Base-by-base conservation (phyloP, 2,113 vertebrate genomes). In the Periophthalmus modestus region DNA sequence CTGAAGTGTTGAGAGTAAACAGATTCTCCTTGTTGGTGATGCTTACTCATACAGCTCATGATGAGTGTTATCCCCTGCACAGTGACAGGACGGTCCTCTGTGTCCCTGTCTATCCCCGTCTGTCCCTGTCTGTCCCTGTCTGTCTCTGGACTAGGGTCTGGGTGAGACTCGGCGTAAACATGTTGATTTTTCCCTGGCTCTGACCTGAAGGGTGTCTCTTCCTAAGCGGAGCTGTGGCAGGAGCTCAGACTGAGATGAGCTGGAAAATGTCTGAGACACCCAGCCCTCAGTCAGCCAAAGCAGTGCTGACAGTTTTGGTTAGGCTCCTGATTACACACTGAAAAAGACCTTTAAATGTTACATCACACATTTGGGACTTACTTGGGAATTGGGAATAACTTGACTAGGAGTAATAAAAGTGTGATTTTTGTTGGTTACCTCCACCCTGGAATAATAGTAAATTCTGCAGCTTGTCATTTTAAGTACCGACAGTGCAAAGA, bases 121-220 rank as follows among this genome's bases (percentile, higher is more conserved):
- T 57, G n/a, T 57, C n/a, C 48, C 48, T 50, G 3, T 52, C 48
- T 52, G 21, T 7, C 19, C 18, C 19, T 55, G n/a, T n/a, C n/a
- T n/a, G 50, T 78, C 61, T 57, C 14, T 79, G 66, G 47, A 66
- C 78, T n/a, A 50, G 80, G 77, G 68, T 80, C 77, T 69, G 15
- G 66, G 69, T 1, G 24, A n/a, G 14, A 68, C 77, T 36, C 7
- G 50, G 21, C 0, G 82, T 85, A 85, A 89, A 82, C 86, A 82
- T 89, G 89, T 85, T 86, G 86, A 78, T 80, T 75, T 86, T 86
- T 77, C 85, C 86, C 68, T 34, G 75, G 50, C 72, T 72, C 54
- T 19, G 13, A 66, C 58, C 50, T 5, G 47, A 59, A 24, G 57
- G 57, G 57, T 59, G 57, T 59, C 57, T 28, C 23, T 23, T 13